Evolutionary conservation across 2,113 vertebrate genomes (phyloP), one percentile per base, ranked within the genome.

Genomic region (Pelobates fuscus): DNA sequence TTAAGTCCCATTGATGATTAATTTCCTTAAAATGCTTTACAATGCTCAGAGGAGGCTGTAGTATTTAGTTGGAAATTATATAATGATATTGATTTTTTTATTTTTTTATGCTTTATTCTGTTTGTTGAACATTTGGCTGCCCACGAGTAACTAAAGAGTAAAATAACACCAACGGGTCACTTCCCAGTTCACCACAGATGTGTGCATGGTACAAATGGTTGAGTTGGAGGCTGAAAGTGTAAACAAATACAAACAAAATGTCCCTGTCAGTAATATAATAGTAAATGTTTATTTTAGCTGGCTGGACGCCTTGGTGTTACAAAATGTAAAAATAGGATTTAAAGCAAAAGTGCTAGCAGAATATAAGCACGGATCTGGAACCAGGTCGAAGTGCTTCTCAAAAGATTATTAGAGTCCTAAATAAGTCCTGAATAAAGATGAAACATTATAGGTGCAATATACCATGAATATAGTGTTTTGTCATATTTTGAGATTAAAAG

Each of bases 171-270:
- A 55, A 25, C 8, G 71, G 71, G 71, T 73, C 71, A 73, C 24
- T 73, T 73, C 71, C 71, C 43, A 65, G 71, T 60, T 65, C 71
- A 73, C 8, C 49, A 20, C 43, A 63, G 59, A 72, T 73, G 71
- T 73, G 20, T 55, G 55, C 14, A 20, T 57, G 61, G 32, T 26
- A 55, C 46, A 26, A 55, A 54, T 26, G 60, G 59, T 73, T 46
- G 20, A 55, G 46, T 43, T 46, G 20, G 44, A 54, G 23, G 44
- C 44, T 73, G 71, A 65, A 24, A 64, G 52, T 52, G 23, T 25
- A 54, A 73, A 55, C 61, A 73, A 73, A 65, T 26, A 65, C 32
- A 25, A 60, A 26, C 55, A 43, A 41, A 70, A 70, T 59, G 32
- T 43, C 49, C 61, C 29, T 57, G 61, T 55, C 29, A 25, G 71